These are phyloP conservation scores for Alectoris magna DNA, from an alignment of 2,797 vertebrate genomes.

Conservation along the genomic window DNA sequence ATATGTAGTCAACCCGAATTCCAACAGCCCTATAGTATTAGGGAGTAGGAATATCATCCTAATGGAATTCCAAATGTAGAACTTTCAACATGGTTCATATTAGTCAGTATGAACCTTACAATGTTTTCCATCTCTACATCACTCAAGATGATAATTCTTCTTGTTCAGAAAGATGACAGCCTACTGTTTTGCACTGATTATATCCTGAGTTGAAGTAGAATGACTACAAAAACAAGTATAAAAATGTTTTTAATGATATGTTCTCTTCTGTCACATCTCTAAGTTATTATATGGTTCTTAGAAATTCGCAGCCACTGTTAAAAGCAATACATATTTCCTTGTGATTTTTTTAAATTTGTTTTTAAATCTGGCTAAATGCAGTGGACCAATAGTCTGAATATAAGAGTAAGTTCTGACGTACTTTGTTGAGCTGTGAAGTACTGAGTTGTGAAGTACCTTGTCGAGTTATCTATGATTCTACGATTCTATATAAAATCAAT, in stretches of 20 bases:
- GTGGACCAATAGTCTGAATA: background rate
- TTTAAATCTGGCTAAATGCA: background rate
- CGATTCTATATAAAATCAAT: too few relatives aligned
- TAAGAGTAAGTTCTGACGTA: background rate
- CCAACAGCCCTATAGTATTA: background rate
- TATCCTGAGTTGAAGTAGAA: background rate
- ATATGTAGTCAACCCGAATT: background rate
- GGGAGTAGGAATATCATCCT: background rate
- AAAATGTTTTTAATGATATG: background rate
- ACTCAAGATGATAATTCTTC: background rate
- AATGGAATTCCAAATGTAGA: background rate
- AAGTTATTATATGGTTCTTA: background rate
- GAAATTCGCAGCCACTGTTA: background rate
- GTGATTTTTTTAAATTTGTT: too few relatives aligned
- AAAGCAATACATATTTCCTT: background rate
- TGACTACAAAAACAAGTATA: background rate
- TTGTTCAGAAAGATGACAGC: background rate
- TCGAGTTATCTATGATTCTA: too few relatives aligned
- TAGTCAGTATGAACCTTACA: background rate
- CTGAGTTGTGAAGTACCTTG: background rate
- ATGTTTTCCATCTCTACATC: background rate
- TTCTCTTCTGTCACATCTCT: background rate
- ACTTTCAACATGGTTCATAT: background rate
- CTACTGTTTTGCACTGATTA: background rate
- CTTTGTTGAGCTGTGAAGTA: background rate